Percentiles rank a stretch among this genome's conserved stretches.
Conservation (phyloP, 2,113 vertebrate genomes). For the Tautogolabrus adspersus region DNA sequence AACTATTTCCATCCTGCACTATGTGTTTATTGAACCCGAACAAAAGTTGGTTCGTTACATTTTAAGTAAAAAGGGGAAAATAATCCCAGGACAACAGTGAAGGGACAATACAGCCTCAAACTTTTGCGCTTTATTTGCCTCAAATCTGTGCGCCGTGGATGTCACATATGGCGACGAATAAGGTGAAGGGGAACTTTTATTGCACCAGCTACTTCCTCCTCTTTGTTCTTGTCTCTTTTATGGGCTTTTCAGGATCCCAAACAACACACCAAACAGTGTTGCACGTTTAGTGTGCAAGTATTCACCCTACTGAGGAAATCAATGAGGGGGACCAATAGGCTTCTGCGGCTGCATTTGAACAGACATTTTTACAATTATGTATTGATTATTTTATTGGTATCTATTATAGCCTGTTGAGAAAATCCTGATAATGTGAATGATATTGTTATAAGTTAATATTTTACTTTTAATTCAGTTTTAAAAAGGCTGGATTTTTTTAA, state of each 20-base stretch:
- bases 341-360: slow-evolving; percentile 35
- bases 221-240: slow-evolving; percentile 83
- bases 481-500: not conserved
- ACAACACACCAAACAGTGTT: slow-evolving; percentile 74
- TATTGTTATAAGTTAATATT: slow-evolving; percentile 27
- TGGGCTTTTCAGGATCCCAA: slow-evolving; percentile 71
- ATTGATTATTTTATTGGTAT: slow-evolving; percentile 61
- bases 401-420: slow-evolving; percentile 34
- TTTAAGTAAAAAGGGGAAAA: not conserved
- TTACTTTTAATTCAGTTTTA: slow-evolving; percentile 1
- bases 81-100: not conserved
- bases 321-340: slow-evolving; percentile 59
- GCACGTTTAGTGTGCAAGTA: slow-evolving; percentile 64
- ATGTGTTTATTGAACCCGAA: not conserved
- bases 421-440: slow-evolving; percentile 2
- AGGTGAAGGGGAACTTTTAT: slow-evolving; percentile 78
- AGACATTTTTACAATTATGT: slow-evolving; percentile 53
- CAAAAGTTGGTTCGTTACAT: not conserved
- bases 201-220: slow-evolving; percentile 78
- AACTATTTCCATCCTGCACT: not conserved
- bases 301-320: slow-evolving; percentile 66
- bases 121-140: slow-evolving; percentile 57
- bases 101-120: slow-evolving; percentile 6
- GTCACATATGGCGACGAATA: slow-evolving; percentile 79
- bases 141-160: slow-evolving; percentile 62